These are phyloP conservation scores for Burhinus oedicnemus DNA, from an alignment of 2,113 vertebrate species.

Conservation along the genomic window DNA sequence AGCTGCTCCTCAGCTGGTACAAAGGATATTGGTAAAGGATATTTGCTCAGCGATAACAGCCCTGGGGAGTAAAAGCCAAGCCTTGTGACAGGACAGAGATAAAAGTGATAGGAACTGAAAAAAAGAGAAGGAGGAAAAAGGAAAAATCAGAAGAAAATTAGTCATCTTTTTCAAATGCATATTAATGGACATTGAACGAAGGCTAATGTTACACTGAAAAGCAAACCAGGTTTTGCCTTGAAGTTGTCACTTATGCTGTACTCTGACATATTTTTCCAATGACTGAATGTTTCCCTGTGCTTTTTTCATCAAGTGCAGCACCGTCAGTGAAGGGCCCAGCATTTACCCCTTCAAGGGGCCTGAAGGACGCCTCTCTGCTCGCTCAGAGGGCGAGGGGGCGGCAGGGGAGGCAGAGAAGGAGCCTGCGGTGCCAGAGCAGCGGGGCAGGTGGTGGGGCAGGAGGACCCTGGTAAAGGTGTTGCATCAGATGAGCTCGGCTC, in stretches of 20 bases:
- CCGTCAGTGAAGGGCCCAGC: neutral
- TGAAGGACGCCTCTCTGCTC: neutral
- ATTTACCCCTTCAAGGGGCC: fast-evolving
- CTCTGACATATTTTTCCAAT: neutral
- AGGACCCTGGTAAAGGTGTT: neutral
- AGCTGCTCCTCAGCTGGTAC: neutral
- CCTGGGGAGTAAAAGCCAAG: neutral
- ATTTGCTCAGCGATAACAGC: neutral
- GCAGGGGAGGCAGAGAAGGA: neutral
- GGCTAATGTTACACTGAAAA: too few relatives aligned
- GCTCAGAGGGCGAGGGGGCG: fast-evolving
- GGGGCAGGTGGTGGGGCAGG: neutral
- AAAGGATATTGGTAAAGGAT: neutral
- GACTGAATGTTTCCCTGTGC: neutral
- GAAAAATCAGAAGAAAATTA: neutral
- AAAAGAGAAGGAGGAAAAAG: neutral
- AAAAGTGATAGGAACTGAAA: neutral
- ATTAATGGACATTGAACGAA: neutral
- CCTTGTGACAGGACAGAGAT: neutral
- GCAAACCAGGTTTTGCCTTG: neutral
- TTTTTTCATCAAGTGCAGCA: neutral
- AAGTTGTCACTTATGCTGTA: neutral
- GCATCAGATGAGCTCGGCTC: neutral
- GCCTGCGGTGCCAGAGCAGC: neutral
- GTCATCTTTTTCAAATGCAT: neutral